Conservation (phyloP, 1,140 invertebrate species). For the Aphaenogaster floridana region DNA sequence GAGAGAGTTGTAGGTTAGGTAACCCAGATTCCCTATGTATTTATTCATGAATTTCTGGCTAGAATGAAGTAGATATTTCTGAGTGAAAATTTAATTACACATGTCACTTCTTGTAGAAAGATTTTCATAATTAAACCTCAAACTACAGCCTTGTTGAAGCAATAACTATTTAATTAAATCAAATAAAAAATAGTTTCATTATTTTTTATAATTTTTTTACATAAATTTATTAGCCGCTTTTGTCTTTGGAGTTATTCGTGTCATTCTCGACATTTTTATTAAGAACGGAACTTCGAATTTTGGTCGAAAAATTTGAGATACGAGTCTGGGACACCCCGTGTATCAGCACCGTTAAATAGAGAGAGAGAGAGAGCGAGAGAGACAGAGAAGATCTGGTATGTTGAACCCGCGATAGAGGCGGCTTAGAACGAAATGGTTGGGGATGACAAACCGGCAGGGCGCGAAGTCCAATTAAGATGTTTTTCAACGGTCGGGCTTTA, state of each 20-base stretch:
- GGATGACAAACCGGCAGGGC: slow-evolving; percentile 48
- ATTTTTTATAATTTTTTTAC: neutral
- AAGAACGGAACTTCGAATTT: neutral
- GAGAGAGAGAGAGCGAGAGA: slow-evolving; percentile 16
- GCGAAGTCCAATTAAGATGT: slow-evolving; percentile 81
- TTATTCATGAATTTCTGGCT: neutral
- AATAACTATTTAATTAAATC: neutral
- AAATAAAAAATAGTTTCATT: neutral
- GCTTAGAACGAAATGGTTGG: slow-evolving; percentile 35
- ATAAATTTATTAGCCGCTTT: neutral
- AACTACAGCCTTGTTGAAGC: neutral
- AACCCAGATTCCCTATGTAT: neutral
- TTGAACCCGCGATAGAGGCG: slow-evolving; percentile 7
- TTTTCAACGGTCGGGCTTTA: slow-evolving; percentile 74
- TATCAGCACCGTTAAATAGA: neutral
- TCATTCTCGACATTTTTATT: neutral
- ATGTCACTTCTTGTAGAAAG: neutral
- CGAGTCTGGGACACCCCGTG: neutral
- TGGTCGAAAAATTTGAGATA: neutral
- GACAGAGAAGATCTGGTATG: neutral
- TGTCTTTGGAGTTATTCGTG: neutral
- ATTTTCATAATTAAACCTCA: neutral
- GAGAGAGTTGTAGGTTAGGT: neutral
- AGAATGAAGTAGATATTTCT: neutral
- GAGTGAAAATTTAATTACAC: neutral